These are phyloP conservation scores for Drosophila mulleri DNA, from an alignment of 2,888 invertebrate genomes.

Conservation along the genomic window DNA sequence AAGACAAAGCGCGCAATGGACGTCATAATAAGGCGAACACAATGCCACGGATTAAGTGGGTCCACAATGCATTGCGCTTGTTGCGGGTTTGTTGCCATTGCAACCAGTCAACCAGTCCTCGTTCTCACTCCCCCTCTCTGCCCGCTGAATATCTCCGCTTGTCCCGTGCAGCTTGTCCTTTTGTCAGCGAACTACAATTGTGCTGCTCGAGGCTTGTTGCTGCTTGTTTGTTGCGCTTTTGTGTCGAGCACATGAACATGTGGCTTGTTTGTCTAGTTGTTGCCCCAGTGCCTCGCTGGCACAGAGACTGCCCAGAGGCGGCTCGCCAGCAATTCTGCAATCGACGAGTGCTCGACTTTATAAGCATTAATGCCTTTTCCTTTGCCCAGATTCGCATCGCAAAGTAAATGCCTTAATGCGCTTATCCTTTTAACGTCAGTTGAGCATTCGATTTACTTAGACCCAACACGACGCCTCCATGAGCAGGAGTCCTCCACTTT, in stretches of 20 bases:
- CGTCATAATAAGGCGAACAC: conserved; percentile 71
- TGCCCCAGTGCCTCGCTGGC: conserved; percentile 11
- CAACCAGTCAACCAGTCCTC: neutral
- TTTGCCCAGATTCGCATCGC: conserved; percentile 56
- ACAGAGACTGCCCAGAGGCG: conserved; percentile 44
- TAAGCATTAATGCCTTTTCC: conserved; percentile 45
- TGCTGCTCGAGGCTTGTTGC: conserved; percentile 49
- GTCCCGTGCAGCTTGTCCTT: conserved; percentile 40
- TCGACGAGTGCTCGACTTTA: conserved; percentile 40
- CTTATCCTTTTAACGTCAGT: conserved; percentile 76
- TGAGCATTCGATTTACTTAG: conserved; percentile 55
- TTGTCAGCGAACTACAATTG: conserved; percentile 54
- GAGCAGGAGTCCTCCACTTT: neutral
- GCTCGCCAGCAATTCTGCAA: conserved; percentile 12
- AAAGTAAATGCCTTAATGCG: conserved; percentile 77
- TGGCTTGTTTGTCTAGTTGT: conserved; percentile 62
- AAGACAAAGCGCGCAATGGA: conserved; percentile 59
- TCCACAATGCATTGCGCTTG: conserved; percentile 53
- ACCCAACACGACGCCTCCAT: conserved; percentile 2
- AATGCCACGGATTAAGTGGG: conserved; percentile 77
- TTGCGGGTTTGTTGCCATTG: conserved; percentile 23
- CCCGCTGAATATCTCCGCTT: neutral
- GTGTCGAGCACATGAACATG: conserved; percentile 62
- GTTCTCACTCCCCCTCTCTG: neutral
- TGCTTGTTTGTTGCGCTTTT: conserved; percentile 77